Conservation (phyloP, 2,888 invertebrate genomes). For the Hirtodrosophila confusa region DNA sequence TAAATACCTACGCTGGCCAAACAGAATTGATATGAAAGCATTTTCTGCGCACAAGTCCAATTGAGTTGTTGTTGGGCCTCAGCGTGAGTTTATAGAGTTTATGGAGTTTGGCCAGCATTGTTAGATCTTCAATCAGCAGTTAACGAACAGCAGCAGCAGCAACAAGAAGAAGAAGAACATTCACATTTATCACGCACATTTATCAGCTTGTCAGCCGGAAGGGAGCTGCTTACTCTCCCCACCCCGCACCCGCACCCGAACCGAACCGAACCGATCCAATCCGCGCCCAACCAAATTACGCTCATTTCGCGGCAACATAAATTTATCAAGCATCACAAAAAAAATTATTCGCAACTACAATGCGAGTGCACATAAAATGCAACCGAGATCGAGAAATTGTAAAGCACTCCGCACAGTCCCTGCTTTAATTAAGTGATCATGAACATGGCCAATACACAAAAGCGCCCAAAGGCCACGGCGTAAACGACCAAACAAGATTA, state of each 20-base stretch:
- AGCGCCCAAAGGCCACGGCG: slow-evolving; percentile 47
- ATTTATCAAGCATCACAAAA: slow-evolving; percentile 69
- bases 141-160: slow-evolving; percentile 42
- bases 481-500: slow-evolving; percentile 68
- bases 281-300: slow-evolving; percentile 73
- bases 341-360: slow-evolving; percentile 46
- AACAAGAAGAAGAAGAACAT: slow-evolving; percentile 37
- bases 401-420: slow-evolving; percentile 23
- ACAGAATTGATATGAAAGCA: too few species aligned
- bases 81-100: slow-evolving; percentile 42
- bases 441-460: slow-evolving; percentile 56
- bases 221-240: slow-evolving; percentile 34
- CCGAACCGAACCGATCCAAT: slow-evolving; percentile 21
- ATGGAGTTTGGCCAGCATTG: slow-evolving; percentile 46
- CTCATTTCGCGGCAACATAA: slow-evolving; percentile 72
- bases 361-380: slow-evolving; percentile 33
- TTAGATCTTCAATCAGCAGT: slow-evolving; percentile 64
- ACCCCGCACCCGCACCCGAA: slow-evolving; percentile 18
- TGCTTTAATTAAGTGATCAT: slow-evolving; percentile 78
- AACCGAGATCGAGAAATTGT: slow-evolving; percentile 27
- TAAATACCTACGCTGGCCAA: not conserved
- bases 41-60: slow-evolving; percentile 1
- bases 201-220: slow-evolving; percentile 74
- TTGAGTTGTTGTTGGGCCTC: slow-evolving; percentile 24
- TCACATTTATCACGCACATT: slow-evolving; percentile 74